Base-by-base conservation (phyloP, 2,888 invertebrate species). In the Phengaris alcon region DNA sequence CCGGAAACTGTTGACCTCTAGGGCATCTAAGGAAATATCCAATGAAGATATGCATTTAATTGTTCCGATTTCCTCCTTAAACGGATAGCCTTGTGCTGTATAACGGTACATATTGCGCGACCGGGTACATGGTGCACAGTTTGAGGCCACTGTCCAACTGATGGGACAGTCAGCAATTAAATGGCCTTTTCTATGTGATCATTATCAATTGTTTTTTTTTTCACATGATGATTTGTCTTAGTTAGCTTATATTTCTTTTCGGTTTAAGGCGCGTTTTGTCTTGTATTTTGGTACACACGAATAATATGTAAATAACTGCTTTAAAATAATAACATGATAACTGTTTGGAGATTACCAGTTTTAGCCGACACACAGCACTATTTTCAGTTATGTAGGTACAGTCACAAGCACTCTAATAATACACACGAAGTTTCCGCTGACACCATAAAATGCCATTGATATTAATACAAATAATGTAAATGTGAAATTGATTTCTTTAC, bases 1-100 rank as follows among this genome's bases (percentile, higher is more conserved):
- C 77, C 79, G 80, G 77, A 77, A 77, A 77, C 73, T 75, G 69
- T 77, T 64, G 55, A 68, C 77, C 55, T 74, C 68, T 70, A 52
- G 68, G 68, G 73, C 75, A 15, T 70, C 73, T 74, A 52, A 80
- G 80, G 78, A 79, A 79, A 77, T 74, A 74, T 78, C 76, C 75
- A 77, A 78, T 82, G 82, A 82, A 82, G 82, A 83, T 81, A 82
- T 79, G 81, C 80, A 80, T 79, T 78, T 76, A 79, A 80, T 81
- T 64, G 73, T 80, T 78, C 75, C 76, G 73, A 78, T 80, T 84
- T 51, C 78, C 82, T 83, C 84, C 83, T 83, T 83, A 76, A 74
- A 75, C 75, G 77, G 69, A 76, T 75, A 54, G 52, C 72, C 76
- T 74, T 75, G 76, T 75, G 73, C 74, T 73, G 74, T 76, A 77